Percentiles rank a stretch among this genome's conserved stretches.
Evolutionary conservation across 2,888 invertebrate genomes (phyloP).

Genomic region (Conchocele bisecta): DNA sequence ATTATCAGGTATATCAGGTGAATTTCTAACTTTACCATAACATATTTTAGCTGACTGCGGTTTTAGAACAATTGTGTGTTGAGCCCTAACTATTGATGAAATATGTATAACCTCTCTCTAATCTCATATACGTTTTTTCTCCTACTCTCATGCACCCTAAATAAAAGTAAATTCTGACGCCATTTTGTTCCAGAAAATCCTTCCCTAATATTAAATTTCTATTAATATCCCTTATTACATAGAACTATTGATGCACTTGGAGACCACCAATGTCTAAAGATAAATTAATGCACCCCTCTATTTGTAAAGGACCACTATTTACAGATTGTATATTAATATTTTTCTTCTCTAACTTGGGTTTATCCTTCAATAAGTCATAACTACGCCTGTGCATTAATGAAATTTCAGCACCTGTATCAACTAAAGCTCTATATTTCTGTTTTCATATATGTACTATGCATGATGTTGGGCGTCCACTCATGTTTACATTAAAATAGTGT

Average conservation of each 20-base stretch:
- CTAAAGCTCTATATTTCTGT: conserved; percentile 28
- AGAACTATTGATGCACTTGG: conserved; percentile 15
- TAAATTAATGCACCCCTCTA: conserved; percentile 11
- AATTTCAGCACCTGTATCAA: conserved; percentile 34
- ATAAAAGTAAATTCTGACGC: conserved; percentile 37
- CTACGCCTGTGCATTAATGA: conserved; percentile 18
- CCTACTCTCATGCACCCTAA: conserved; percentile 21
- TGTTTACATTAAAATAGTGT: neutral
- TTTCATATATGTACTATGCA: conserved; percentile 3
- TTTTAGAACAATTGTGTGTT: neutral
- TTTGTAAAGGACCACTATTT: neutral
- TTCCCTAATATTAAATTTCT: conserved; percentile 29
- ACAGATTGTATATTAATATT: conserved; percentile 3
- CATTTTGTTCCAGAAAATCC: conserved; percentile 22
- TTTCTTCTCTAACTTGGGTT: conserved; percentile 15
- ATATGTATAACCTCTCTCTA: conserved; percentile 33
- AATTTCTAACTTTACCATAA: neutral
- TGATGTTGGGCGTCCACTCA: conserved; percentile 10
- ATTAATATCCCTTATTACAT: conserved; percentile 23
- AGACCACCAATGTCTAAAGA: conserved; percentile 5
- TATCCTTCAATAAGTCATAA: conserved; percentile 1
- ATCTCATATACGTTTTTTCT: conserved; percentile 15
- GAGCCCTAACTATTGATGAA: conserved; percentile 6
- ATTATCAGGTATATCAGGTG: neutral
- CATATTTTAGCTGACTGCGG: conserved; percentile 12